Conservation (phyloP, 2,888 invertebrate species). For the Prostheceraeus crozeri region DNA sequence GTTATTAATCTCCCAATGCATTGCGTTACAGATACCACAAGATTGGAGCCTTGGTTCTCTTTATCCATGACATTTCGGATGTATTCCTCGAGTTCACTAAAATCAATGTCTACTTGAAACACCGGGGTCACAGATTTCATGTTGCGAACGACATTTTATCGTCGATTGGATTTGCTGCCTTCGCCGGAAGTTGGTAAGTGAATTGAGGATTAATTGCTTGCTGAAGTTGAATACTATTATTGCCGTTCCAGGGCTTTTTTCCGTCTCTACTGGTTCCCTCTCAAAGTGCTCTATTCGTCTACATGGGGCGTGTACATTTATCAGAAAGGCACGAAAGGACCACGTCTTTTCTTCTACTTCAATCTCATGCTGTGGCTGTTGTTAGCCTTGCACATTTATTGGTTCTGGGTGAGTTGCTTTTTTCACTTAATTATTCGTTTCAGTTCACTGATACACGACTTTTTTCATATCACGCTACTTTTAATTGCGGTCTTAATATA, state of each 20-base stretch:
- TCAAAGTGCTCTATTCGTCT: conserved; percentile 48
- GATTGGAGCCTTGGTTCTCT: conserved; percentile 45
- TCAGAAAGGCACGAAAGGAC: conserved; percentile 44
- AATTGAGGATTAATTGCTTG: too few relatives aligned
- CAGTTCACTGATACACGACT: too few relatives aligned
- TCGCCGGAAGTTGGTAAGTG: too few relatives aligned
- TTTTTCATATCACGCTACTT: too few relatives aligned
- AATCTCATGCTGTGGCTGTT: conserved; percentile 49
- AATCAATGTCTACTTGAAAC: conserved; percentile 44
- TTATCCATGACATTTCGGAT: conserved; percentile 45
- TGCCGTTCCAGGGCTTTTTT: conserved; percentile 50
- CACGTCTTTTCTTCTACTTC: conserved; percentile 45
- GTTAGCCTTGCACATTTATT: conserved; percentile 51
- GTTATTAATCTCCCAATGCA: too few relatives aligned
- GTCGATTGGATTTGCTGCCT: too few relatives aligned
- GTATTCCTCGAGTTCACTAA: conserved; percentile 45
- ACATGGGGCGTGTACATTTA: conserved; percentile 27
- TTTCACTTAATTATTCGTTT: too few relatives aligned
- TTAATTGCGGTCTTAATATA: too few relatives aligned
- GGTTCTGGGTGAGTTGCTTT: conserved; percentile 54
- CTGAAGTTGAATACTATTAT: too few relatives aligned
- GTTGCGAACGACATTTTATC: too few relatives aligned
- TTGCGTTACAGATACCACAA: conserved; percentile 44
- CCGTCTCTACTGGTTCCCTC: conserved; percentile 52
- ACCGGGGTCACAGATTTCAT: too few relatives aligned